Evolutionary conservation across 2,888 invertebrate genomes (phyloP).

Genomic region (Acrobasis repandana): DNA sequence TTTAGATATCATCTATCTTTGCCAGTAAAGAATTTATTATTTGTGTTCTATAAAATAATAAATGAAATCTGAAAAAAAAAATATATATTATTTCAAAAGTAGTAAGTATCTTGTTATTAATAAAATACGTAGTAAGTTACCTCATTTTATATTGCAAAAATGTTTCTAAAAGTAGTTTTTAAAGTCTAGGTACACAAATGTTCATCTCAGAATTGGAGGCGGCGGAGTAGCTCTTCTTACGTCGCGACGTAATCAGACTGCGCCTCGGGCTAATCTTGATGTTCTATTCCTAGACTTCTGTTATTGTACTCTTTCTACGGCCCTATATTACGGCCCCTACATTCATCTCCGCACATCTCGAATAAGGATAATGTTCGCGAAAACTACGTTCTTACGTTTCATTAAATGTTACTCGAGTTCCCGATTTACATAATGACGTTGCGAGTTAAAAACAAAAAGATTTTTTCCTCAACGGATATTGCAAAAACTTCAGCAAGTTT

Average conservation of each 20-base stretch:
- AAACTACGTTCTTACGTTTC: slow-evolving; percentile 32
- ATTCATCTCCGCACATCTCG: slow-evolving; percentile 15
- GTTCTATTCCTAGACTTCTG: slow-evolving; percentile 62
- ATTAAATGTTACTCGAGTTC: slow-evolving; percentile 44
- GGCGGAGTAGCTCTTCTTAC: slow-evolving; percentile 60
- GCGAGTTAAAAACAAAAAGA: slow-evolving; percentile 47
- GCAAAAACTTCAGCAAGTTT: slow-evolving; percentile 57
- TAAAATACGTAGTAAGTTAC: background rate
- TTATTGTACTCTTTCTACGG: slow-evolving; percentile 66
- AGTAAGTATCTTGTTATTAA: background rate
- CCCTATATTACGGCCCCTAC: slow-evolving; percentile 42
- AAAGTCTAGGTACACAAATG: slow-evolving; percentile 36
- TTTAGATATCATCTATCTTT: too few relatives aligned
- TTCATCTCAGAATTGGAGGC: slow-evolving; percentile 59
- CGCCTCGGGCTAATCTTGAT: slow-evolving; percentile 76
- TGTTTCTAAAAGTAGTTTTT: slow-evolving; percentile 21
- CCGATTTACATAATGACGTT: slow-evolving; percentile 49
- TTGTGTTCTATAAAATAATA: too few relatives aligned
- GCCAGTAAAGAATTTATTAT: too few relatives aligned
- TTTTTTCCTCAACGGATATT: slow-evolving; percentile 49
- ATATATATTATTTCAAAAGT: background rate
- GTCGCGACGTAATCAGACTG: slow-evolving; percentile 71
- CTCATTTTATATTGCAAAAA: slow-evolving; percentile 20
- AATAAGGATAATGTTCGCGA: slow-evolving; percentile 19
- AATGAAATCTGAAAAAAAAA: too few relatives aligned